Base-by-base conservation (phyloP, 2,888 invertebrate genomes). In the Cosmorhoe ocellata region DNA sequence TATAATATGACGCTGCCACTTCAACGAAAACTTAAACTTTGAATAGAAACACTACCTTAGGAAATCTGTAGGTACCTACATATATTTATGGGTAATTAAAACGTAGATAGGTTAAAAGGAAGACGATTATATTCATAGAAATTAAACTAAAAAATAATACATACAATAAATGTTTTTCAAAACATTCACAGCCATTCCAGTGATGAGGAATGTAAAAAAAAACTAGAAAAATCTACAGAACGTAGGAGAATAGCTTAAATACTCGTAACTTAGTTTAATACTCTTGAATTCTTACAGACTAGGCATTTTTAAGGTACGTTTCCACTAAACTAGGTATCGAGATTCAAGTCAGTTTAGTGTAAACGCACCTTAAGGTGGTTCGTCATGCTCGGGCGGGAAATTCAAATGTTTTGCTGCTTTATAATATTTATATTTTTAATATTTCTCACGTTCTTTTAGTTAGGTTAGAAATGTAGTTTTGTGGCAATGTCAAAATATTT, bases 161-260 rank as follows among this genome's bases (percentile, higher is more conserved):
- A 54, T 44, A 51, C 43, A 30, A 47, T 45, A 33, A 47, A 30
- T 37, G 22, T 51, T 34, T 38, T 43, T 34, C n/a, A 34, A 52
- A 36, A 46, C 39, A 54, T 52, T 50, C 55, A 59, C 58, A 61
- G 54, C 54, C 51, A 59, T 55, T 58, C 54, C 57, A 44, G 7
- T 32, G 6, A 48, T 39, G 10, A 56, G 58, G 59, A 63, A 63
- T 59, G 61, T 54, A 38, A 38, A 28, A 41, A 30, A 27, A 12
- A n/a, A n/a, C n/a, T n/a, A n/a, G n/a, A n/a, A 13, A 43, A n/a
- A 40, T 11, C 38, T 54, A 54, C 46, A n/a, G 10, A 47, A 37
- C 24, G 40, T 53, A 56, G 39, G 8, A 24, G 18, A 47, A 34
- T 27, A 40, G 10, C 39, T 43, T 48, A 41, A 44, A 45, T 41